These are phyloP conservation scores for Ridgeia piscesae DNA, from an alignment of 1,140 invertebrate species.

Conservation along the genomic window DNA sequence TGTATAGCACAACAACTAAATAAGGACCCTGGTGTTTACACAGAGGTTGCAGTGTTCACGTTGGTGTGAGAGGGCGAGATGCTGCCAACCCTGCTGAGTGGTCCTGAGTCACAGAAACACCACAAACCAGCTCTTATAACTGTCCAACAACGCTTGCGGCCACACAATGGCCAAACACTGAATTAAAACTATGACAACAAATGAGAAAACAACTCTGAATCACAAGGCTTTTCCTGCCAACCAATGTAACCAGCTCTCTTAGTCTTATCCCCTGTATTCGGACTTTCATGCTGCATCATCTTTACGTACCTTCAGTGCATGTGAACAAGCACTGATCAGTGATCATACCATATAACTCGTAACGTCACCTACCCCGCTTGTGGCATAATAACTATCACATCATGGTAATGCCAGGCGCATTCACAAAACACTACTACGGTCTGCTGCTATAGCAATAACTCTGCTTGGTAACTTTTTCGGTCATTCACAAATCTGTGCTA, in stretches of 20 bases:
- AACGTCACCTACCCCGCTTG: background rate
- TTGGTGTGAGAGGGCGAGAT: background rate
- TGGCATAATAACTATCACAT: background rate
- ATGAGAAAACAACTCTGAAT: background rate
- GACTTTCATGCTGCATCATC: background rate
- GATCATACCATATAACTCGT: background rate
- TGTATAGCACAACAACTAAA: background rate
- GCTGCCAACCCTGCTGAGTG: background rate
- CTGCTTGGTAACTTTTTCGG: background rate
- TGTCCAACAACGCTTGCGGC: background rate
- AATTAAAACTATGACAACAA: background rate
- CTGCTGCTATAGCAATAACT: background rate
- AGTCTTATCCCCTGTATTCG: background rate
- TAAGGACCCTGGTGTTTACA: background rate
- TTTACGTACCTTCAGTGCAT: background rate
- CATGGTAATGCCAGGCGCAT: background rate
- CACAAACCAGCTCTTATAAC: background rate
- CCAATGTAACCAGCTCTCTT: background rate
- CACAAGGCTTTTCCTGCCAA: background rate
- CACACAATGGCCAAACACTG: background rate
- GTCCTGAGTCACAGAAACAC: background rate
- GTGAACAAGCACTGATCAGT: background rate
- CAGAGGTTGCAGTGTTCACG: background rate
- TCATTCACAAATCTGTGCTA: background rate
- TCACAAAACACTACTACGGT: background rate